A percentile compares a stretch with the other conserved stretches of the same genome.
Evolutionary conservation across 2,113 vertebrate genomes (phyloP).

Genomic region (Macaca fascicularis): DNA sequence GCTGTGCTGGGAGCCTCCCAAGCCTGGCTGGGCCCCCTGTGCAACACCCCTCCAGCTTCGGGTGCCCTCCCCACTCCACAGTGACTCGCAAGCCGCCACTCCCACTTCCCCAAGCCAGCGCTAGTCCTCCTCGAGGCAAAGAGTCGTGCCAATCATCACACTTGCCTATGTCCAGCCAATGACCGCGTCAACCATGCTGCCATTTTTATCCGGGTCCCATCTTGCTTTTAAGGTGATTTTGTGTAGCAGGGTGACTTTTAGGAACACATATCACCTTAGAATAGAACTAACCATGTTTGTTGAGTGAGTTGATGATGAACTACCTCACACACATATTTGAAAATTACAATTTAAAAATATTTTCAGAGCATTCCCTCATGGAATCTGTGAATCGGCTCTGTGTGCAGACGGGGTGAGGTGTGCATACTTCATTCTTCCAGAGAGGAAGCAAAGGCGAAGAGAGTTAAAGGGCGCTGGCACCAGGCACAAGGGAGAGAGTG

Average conservation of each 20-base stretch:
- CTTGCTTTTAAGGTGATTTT: accelerated
- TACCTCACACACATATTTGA: not conserved
- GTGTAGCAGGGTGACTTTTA: not conserved
- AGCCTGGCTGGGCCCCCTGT: not conserved
- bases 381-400: not conserved
- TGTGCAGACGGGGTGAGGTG: accelerated
- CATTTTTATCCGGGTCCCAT: accelerated
- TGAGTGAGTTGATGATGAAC: not conserved
- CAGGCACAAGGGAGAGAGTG: accelerated
- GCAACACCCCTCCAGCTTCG: not conserved
- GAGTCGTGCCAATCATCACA: accelerated
- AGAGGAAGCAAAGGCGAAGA: accelerated
- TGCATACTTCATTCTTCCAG: accelerated
- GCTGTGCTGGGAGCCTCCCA: too few species aligned
- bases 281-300: not conserved
- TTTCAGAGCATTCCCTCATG: not conserved
- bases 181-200: accelerated
- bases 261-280: too few species aligned
- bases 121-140: too few species aligned
- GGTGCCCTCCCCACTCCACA: not conserved
- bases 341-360: not conserved
- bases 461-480: not conserved
- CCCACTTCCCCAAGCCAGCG: not conserved
- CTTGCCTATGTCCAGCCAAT: accelerated
- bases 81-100: not conserved